These are phyloP conservation scores for Patella depressa DNA, from an alignment of 2,888 invertebrate genomes.

Conservation along the genomic window DNA sequence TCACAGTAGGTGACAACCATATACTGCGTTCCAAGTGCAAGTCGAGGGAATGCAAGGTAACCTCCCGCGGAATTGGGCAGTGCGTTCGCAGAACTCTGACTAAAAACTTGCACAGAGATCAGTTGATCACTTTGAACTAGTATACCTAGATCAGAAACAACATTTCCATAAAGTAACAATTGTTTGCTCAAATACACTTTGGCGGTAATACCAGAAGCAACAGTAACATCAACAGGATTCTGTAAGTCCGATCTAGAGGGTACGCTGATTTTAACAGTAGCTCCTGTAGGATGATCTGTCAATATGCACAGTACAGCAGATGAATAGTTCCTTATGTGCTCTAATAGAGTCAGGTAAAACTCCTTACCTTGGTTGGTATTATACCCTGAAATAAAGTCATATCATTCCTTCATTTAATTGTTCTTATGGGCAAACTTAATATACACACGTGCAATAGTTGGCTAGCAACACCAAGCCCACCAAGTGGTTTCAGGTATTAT, in stretches of 20 bases:
- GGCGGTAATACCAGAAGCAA: background rate
- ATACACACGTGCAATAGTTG: too few relatives aligned
- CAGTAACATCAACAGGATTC: background rate
- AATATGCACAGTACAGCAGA: background rate
- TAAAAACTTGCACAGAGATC: slow-evolving; percentile 7
- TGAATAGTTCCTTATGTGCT: background rate
- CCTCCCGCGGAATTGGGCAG: background rate
- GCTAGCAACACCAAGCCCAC: too few relatives aligned
- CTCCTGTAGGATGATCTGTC: background rate
- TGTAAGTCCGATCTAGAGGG: background rate
- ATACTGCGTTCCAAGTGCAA: slow-evolving; percentile 10
- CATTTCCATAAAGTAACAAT: background rate
- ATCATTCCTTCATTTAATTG: too few relatives aligned
- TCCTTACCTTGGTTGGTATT: background rate
- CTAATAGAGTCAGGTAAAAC: background rate
- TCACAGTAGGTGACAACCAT: slow-evolving; percentile 1
- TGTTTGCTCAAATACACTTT: background rate
- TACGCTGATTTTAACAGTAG: background rate
- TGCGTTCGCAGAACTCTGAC: background rate
- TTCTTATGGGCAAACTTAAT: too few relatives aligned
- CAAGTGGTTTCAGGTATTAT: too few relatives aligned
- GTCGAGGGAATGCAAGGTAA: slow-evolving; percentile 1
- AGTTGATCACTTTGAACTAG: background rate
- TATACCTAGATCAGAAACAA: background rate
- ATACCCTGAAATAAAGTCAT: too few relatives aligned